Percentiles rank a stretch among this genome's conserved stretches.
These are phyloP conservation scores for Tyto alba DNA, from an alignment of 2,113 vertebrate species.

Conservation along the genomic window DNA sequence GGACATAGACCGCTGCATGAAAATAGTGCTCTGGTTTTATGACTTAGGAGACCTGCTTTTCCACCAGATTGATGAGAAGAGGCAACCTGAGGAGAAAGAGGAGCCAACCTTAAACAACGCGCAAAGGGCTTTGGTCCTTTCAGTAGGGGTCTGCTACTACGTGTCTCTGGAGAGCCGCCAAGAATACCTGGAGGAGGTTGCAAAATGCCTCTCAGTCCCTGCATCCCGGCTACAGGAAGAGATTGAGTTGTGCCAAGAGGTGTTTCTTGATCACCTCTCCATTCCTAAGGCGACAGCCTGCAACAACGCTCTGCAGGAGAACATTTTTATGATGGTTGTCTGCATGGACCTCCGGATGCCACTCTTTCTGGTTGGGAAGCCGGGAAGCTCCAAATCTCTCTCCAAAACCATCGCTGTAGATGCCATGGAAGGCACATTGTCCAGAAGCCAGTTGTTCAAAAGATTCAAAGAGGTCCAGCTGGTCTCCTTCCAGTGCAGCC, in stretches of 20 bases:
- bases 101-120: not conserved
- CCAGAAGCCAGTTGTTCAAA: conserved; percentile 66
- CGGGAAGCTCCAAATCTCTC: conserved; percentile 80
- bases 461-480: conserved; percentile 75
- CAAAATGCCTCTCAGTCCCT: conserved; percentile 36
- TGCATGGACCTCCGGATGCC: conserved; percentile 78
- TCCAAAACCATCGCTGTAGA: conserved; percentile 77
- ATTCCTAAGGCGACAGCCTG: conserved; percentile 70
- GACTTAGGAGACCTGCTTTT: conserved; percentile 32
- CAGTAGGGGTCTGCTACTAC: conserved; percentile 77
- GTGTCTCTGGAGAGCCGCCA: conserved; percentile 66
- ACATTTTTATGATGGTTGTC: conserved; percentile 80
- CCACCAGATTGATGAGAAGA: not conserved
- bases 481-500: conserved; percentile 82
- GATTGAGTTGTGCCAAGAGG: conserved; percentile 68
- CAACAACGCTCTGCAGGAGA: conserved; percentile 77
- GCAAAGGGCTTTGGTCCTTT: conserved; percentile 68
- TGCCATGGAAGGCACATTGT: conserved; percentile 74
- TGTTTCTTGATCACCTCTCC: conserved; percentile 70
- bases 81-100: too few species aligned
- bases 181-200: conserved; percentile 59
- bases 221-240: conserved; percentile 28
- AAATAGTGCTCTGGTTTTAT: conserved; percentile 76
- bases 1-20: conserved; percentile 78
- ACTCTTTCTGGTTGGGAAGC: conserved; percentile 79